Percentiles rank a stretch among this genome's conserved stretches.
Conservation (phyloP, 2,797 vertebrate species). For the Pampus argenteus region DNA sequence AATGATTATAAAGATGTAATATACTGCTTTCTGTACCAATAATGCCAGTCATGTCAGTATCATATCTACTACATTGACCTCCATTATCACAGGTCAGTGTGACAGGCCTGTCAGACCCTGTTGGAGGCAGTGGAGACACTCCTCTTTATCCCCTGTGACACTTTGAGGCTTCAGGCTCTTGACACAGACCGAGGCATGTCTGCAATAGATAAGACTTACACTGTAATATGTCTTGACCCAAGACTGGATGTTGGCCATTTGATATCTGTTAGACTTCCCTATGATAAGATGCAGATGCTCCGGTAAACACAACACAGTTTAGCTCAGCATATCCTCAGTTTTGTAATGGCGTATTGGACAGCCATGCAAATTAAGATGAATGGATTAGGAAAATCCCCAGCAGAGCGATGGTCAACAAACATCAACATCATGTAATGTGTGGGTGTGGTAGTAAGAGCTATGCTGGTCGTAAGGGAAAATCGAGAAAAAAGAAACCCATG, state of each 20-base stretch:
- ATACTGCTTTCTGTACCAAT: not conserved
- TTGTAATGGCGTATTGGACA: slow-evolving; percentile 8
- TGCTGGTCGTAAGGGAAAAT: not conserved
- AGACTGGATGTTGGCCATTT: not conserved
- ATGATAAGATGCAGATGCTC: not conserved
- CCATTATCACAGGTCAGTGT: slow-evolving; percentile 59
- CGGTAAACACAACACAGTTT: not conserved
- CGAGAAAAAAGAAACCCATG: not conserved
- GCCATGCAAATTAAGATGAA: slow-evolving; percentile 21
- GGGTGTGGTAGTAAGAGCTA: not conserved
- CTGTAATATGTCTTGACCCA: not conserved
- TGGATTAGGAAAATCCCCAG: slow-evolving; percentile 33
- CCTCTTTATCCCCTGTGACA: slow-evolving; percentile 53
- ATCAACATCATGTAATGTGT: not conserved
- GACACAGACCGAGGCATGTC: slow-evolving; percentile 23
- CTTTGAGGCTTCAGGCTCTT: slow-evolving; percentile 31
- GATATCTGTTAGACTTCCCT: not conserved
- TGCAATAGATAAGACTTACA: slow-evolving; percentile 28
- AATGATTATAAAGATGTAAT: not conserved
- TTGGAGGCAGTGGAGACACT: slow-evolving; percentile 25
- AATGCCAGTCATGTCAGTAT: not conserved
- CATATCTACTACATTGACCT: not conserved
- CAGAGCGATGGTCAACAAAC: slow-evolving; percentile 1
- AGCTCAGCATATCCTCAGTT: not conserved
- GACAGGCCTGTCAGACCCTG: slow-evolving; percentile 54